These are phyloP conservation scores for Actinostola sp. DNA, from an alignment of 92 coral and sea anemone species.

Conservation along the genomic window DNA sequence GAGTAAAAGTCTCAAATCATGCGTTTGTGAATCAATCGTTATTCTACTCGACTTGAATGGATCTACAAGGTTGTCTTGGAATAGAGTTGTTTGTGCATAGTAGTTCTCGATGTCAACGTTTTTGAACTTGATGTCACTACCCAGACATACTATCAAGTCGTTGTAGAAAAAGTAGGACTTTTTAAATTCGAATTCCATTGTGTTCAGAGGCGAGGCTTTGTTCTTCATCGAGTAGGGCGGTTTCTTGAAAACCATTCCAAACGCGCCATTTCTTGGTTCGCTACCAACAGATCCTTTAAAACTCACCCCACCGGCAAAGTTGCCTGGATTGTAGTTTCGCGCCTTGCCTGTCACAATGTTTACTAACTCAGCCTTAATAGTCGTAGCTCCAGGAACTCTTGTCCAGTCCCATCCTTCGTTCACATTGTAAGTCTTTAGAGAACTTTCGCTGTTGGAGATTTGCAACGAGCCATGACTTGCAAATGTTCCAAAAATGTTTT, in stretches of 20 bases:
- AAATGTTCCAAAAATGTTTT: conserved; percentile 52
- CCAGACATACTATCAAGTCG: conserved; percentile 60
- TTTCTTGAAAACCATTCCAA: conserved; percentile 68
- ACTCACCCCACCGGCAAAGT: conserved; percentile 65
- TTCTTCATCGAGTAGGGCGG: conserved; percentile 41
- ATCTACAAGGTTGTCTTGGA: conserved; percentile 56
- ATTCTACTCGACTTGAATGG: conserved; percentile 23
- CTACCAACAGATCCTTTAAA: conserved; percentile 37
- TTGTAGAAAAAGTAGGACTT: conserved; percentile 74
- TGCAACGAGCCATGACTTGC: conserved; percentile 66
- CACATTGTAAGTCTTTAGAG: conserved; percentile 29
- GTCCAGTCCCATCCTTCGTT: conserved; percentile 71
- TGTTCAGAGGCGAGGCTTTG: conserved; percentile 4
- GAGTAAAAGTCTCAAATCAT: conserved; percentile 10
- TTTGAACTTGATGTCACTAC: conserved; percentile 52
- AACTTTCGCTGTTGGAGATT: conserved; percentile 60
- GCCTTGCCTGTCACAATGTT: conserved; percentile 19
- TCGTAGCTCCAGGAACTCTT: conserved; percentile 60
- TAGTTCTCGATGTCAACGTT: conserved; percentile 10
- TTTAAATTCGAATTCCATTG: conserved; percentile 46
- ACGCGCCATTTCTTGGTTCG: conserved; percentile 52
- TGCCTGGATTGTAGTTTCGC: conserved; percentile 47
- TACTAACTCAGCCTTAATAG: conserved; percentile 17
- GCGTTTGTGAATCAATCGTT: conserved; percentile 33
- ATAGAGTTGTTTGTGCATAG: conserved; percentile 62